Percentiles rank a stretch among this genome's conserved stretches.
Evolutionary conservation across 2,888 invertebrate genomes (phyloP).

Genomic region (Pegoplata infirma): DNA sequence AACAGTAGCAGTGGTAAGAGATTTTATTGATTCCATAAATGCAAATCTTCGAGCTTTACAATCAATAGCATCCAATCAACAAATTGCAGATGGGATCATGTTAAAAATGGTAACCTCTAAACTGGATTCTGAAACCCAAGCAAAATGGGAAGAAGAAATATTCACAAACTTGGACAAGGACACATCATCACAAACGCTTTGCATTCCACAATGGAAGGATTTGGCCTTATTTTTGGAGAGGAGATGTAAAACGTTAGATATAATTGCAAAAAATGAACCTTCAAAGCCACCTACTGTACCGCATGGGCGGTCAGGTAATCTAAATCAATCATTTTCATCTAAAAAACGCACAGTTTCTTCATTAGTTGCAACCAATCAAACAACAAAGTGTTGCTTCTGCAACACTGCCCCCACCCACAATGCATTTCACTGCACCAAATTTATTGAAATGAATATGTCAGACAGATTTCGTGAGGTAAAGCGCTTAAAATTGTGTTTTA

Average conservation of each 20-base stretch:
- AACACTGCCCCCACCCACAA: slow-evolving; percentile 5
- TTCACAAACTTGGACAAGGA: neutral
- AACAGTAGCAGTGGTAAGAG: slow-evolving; percentile 20
- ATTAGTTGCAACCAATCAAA: neutral
- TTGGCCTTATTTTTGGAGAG: slow-evolving; percentile 6
- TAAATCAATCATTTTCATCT: neutral
- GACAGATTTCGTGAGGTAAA: slow-evolving; percentile 1
- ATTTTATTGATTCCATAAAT: slow-evolving; percentile 37
- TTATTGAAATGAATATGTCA: slow-evolving; percentile 2
- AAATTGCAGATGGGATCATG: slow-evolving; percentile 24
- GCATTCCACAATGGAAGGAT: slow-evolving; percentile 8
- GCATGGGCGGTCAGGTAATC: neutral
- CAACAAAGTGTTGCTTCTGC: slow-evolving; percentile 2
- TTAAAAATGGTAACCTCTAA: slow-evolving; percentile 24
- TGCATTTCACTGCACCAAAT: slow-evolving; percentile 28
- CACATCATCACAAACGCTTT: neutral
- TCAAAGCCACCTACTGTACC: neutral
- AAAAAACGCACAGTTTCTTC: neutral
- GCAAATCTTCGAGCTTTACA: slow-evolving; percentile 19
- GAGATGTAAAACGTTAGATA: slow-evolving; percentile 19
- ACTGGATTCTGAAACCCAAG: slow-evolving; percentile 31
- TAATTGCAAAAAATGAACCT: neutral
- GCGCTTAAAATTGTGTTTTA: neutral
- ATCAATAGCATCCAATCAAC: slow-evolving; percentile 3
- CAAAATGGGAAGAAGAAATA: slow-evolving; percentile 32